These are phyloP conservation scores for Callinectes sapidus DNA, from an alignment of 2,888 invertebrate species.

Conservation along the genomic window DNA sequence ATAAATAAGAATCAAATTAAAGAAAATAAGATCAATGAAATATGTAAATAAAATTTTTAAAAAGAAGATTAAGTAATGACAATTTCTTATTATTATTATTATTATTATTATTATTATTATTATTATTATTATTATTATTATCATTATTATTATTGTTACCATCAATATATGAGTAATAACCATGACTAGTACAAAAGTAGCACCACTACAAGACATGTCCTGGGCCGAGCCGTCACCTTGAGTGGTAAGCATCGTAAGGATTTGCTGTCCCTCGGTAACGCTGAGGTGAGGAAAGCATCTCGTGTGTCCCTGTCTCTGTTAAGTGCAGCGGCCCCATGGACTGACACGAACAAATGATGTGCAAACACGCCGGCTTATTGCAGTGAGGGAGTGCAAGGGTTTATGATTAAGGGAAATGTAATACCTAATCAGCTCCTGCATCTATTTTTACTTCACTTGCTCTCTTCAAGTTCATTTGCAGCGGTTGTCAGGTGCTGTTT, in stretches of 20 bases:
- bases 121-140: too few relatives aligned
- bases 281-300: background rate
- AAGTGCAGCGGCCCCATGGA: background rate
- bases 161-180: too few relatives aligned
- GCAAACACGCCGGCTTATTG: background rate
- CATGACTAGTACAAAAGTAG: too few relatives aligned
- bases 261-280: background rate
- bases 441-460: background rate
- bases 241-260: background rate
- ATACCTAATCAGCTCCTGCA: background rate
- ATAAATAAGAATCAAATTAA: too few relatives aligned
- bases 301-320: background rate
- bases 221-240: background rate
- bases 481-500: background rate
- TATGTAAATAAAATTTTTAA: too few relatives aligned
- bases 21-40: too few relatives aligned
- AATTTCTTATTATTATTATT: too few relatives aligned
- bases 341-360: background rate
- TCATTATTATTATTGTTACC: too few relatives aligned
- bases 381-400: background rate
- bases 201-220: too few relatives aligned
- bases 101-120: too few relatives aligned
- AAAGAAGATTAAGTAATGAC: too few relatives aligned
- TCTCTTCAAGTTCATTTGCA: background rate
- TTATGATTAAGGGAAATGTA: background rate